phyloP scores from a whole-genome alignment of 2,113 vertebrate genomes.

The Onychostoma macrolepis region DNA sequence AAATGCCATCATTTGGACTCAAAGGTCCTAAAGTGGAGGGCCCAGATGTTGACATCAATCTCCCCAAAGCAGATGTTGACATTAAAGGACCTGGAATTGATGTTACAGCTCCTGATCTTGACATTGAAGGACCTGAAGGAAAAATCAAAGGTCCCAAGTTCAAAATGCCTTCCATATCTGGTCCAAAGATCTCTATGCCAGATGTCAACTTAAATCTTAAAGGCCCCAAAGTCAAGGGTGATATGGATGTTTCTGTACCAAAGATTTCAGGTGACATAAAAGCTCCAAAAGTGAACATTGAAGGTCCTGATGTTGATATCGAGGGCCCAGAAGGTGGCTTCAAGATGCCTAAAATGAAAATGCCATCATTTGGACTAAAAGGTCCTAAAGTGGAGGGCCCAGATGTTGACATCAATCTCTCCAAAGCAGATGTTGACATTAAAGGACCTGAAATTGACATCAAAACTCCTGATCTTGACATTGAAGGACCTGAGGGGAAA shows the following conservation, averaged over 20 bases:
- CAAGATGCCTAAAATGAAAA: not conserved
- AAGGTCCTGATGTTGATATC: not conserved
- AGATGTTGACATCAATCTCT: not conserved
- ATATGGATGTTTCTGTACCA: not conserved
- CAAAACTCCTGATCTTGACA: not conserved
- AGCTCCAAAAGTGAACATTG: not conserved
- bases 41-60: not conserved
- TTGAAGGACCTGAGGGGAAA: not conserved
- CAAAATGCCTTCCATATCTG: not conserved
- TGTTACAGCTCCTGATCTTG: not conserved
- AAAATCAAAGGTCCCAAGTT: not conserved
- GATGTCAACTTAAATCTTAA: not conserved
- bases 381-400: not conserved
- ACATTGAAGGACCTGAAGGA: not conserved
- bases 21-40: not conserved
- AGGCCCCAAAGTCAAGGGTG: not conserved
- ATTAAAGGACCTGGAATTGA: not conserved
- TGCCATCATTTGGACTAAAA: not conserved
- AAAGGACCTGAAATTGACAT: not conserved
- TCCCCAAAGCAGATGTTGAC: not conserved
- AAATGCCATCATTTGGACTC: not conserved
- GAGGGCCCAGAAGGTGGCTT: not conserved
- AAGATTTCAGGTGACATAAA: not conserved
- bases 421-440: not conserved
- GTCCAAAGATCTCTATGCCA: not conserved